phyloP scores from a whole-genome alignment of 2,113 vertebrate species.

The Catagonus wagneri region DNA sequence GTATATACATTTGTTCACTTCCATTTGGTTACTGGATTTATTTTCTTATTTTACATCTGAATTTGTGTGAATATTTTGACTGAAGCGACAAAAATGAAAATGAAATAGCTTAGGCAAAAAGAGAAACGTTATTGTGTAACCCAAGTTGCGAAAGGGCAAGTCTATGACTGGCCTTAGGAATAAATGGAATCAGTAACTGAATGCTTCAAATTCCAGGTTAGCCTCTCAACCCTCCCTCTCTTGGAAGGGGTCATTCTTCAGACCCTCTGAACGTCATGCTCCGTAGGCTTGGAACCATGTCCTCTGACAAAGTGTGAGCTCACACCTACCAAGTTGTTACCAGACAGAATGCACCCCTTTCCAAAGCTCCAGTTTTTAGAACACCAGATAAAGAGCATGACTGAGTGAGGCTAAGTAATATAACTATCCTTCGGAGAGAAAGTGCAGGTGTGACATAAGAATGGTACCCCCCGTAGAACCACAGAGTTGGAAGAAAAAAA shows the following conservation, averaged over 20 bases:
- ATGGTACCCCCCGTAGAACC: neutral
- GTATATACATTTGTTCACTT: neutral
- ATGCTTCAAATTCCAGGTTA: slow-evolving; percentile 72
- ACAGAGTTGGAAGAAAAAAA: neutral
- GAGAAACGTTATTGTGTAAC: slow-evolving; percentile 71
- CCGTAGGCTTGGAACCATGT: neutral
- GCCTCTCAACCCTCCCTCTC: slow-evolving; percentile 33
- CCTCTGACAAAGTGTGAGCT: neutral
- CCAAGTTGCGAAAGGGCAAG: slow-evolving; percentile 48
- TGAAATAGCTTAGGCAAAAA: slow-evolving; percentile 66
- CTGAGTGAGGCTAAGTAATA: neutral
- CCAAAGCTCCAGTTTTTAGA: slow-evolving; percentile 31
- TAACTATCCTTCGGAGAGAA: slow-evolving; percentile 51
- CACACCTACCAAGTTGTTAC: slow-evolving; percentile 17
- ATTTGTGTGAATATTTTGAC: slow-evolving; percentile 55
- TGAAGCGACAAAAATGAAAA: slow-evolving; percentile 40
- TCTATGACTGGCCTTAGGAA: slow-evolving; percentile 51
- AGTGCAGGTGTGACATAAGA: neutral
- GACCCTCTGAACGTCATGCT: slow-evolving; percentile 56
- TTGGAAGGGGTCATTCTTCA: slow-evolving; percentile 45
- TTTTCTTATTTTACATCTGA: slow-evolving; percentile 43
- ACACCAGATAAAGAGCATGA: neutral
- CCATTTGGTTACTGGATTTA: neutral
- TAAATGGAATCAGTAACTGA: slow-evolving; percentile 61
- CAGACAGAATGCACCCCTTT: neutral